These are phyloP conservation scores for Eulemur albifrons DNA, from an alignment of 2,797 vertebrate genomes.

Conservation along the genomic window DNA sequence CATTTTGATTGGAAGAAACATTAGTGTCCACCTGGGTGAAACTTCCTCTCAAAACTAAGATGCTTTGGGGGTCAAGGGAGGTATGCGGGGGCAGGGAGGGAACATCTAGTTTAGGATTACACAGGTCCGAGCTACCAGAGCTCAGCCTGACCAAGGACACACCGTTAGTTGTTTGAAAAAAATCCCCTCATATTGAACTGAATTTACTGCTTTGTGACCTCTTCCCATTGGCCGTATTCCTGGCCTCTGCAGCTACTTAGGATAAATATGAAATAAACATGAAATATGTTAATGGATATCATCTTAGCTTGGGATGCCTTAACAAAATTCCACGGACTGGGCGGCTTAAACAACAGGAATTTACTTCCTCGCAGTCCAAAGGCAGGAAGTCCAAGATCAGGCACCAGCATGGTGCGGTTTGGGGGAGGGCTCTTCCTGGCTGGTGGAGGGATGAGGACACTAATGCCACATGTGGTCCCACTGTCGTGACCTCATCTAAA, in stretches of 20 bases:
- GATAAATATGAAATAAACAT: background rate
- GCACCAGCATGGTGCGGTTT: background rate
- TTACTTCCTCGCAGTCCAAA: background rate
- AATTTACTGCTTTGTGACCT: background rate
- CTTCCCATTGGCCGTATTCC: background rate
- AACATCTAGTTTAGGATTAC: fast-evolving
- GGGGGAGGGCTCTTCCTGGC: too few relatives aligned
- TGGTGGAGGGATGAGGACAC: background rate
- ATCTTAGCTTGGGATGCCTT: background rate
- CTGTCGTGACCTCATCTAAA: background rate
- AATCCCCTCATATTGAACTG: background rate
- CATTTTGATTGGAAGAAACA: background rate
- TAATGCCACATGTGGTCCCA: background rate
- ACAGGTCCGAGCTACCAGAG: fast-evolving
- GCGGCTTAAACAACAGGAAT: background rate
- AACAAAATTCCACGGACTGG: too few relatives aligned
- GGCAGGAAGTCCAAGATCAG: background rate
- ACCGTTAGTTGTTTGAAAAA: background rate
- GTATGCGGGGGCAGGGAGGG: background rate
- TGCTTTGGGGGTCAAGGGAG: too few relatives aligned
- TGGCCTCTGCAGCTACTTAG: background rate
- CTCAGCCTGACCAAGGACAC: background rate
- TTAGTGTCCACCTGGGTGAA: background rate
- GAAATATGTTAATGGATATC: background rate
- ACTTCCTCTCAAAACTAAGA: background rate